Percentiles rank a stretch among this genome's conserved stretches.
Evolutionary conservation across 2,888 invertebrate genomes (phyloP).

Genomic region (Thysanoteuthis rhombus): DNA sequence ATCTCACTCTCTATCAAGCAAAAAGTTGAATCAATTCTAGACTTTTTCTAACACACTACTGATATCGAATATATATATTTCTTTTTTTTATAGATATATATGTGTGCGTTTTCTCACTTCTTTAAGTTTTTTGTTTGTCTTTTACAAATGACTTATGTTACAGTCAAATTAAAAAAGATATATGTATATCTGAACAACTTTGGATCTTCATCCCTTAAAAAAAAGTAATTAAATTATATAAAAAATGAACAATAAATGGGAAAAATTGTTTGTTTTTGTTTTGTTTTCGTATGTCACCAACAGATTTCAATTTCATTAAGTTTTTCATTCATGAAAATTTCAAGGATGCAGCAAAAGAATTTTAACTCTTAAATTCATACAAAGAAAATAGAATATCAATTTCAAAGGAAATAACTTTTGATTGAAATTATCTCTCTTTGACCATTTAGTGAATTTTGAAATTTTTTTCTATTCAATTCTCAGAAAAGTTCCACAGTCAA

Average conservation of each 20-base stretch:
- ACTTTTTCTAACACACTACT: background rate
- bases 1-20: background rate
- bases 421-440: no score
- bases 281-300: no score
- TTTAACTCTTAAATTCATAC: no score
- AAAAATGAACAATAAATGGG: background rate
- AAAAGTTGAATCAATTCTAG: background rate
- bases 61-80: background rate
- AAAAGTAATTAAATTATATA: background rate
- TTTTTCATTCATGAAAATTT: background rate
- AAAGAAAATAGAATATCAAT: no score
- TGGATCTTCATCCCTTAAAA: background rate
- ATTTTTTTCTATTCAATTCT: no score
- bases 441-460: no score
- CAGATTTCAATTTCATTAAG: background rate
- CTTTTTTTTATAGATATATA: background rate
- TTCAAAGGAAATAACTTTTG: background rate
- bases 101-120: background rate
- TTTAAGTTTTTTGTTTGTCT: background rate
- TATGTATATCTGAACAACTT: background rate
- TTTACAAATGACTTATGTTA: background rate
- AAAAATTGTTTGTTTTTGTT: background rate
- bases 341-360: background rate
- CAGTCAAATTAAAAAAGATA: background rate
- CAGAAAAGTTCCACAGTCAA: no score